phyloP scores from a whole-genome alignment of 1,140 invertebrate genomes.

The Drosophila simulans region DNA sequence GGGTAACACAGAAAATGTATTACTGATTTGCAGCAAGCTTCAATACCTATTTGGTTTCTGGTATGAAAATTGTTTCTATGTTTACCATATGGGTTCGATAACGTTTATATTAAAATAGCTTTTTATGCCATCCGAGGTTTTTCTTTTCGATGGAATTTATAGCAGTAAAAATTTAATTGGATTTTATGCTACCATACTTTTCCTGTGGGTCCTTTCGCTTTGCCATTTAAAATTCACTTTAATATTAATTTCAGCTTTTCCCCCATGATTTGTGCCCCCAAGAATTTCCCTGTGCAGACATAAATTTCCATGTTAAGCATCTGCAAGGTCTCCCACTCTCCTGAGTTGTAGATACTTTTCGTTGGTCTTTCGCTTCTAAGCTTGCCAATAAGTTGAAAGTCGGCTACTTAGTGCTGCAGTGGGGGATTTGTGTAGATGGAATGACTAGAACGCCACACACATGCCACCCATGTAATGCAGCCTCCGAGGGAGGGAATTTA shows the following conservation, averaged over 20 bases:
- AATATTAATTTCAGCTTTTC: conserved; percentile 30
- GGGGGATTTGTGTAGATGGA: conserved; percentile 52
- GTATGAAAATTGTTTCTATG: no score
- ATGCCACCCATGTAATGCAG: conserved; percentile 48
- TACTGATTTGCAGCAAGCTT: no score
- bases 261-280: background rate
- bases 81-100: no score
- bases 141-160: background rate
- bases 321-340: background rate
- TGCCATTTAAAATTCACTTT: conserved; percentile 19
- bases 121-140: background rate
- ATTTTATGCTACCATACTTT: conserved; percentile 3
- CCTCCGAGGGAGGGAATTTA: conserved; percentile 49
- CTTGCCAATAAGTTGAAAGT: conserved; percentile 66
- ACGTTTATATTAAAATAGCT: background rate
- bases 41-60: no score
- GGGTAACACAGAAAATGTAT: no score
- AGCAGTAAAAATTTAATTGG: background rate
- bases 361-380: conserved; percentile 35
- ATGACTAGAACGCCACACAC: conserved; percentile 28
- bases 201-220: conserved; percentile 1
- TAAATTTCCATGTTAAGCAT: conserved; percentile 21
- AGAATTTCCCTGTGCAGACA: conserved; percentile 26
- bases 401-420: conserved; percentile 65
- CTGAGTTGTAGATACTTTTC: conserved; percentile 1